phyloP scores from a whole-genome alignment of 2,797 vertebrate genomes.

The Sciurus carolinensis region DNA sequence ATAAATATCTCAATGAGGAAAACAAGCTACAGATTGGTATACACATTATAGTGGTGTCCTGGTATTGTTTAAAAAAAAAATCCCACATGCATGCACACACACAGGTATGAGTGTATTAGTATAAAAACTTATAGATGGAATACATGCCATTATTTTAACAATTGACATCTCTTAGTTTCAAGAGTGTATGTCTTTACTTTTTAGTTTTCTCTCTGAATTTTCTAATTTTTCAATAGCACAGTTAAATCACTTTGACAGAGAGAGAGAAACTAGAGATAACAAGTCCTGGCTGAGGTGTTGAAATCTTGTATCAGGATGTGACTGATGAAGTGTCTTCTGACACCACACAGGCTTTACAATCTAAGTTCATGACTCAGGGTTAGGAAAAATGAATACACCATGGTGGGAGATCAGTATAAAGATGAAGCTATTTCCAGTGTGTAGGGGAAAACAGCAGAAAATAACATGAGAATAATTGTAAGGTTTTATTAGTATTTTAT shows the following conservation, averaged over 20 bases:
- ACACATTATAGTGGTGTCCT: background rate
- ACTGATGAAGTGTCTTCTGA: slow-evolving; percentile 72
- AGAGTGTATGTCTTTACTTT: background rate
- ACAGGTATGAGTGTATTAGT: background rate
- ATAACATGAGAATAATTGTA: background rate
- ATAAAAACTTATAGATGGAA: background rate
- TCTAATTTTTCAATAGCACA: background rate
- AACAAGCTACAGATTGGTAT: background rate
- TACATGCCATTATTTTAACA: background rate
- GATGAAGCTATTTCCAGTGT: background rate
- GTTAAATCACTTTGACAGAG: slow-evolving; percentile 18
- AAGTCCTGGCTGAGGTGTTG: slow-evolving; percentile 3
- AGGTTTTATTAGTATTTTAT: background rate
- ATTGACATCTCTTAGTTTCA: background rate
- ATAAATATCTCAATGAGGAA: slow-evolving; percentile 59
- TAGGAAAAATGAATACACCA: slow-evolving; percentile 16
- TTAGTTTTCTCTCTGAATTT: background rate
- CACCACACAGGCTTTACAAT: slow-evolving; percentile 58
- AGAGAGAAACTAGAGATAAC: background rate
- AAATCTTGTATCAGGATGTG: slow-evolving; percentile 36
- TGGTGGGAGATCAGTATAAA: background rate
- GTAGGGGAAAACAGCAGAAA: background rate
- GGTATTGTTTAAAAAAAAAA: background rate
- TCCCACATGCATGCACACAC: background rate
- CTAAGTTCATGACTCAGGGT: background rate